phyloP scores from a whole-genome alignment of 2,888 invertebrate genomes.

The Elysia crispata region DNA sequence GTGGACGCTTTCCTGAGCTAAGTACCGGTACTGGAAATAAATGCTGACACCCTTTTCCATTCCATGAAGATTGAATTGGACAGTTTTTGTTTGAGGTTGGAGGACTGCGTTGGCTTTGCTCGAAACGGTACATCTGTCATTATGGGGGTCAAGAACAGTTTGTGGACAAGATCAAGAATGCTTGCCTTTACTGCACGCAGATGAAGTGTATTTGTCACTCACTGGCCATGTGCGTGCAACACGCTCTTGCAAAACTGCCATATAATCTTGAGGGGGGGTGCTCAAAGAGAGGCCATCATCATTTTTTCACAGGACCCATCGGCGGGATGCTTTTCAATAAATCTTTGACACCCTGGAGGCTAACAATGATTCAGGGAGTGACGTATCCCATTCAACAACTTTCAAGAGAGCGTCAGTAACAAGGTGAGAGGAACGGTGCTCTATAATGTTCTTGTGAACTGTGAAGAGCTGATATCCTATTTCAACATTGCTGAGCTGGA shows the following conservation, averaged over 20 bases:
- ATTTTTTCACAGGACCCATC: constrained; percentile 22
- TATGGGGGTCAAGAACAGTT: constrained; percentile 27
- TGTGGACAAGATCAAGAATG: constrained; percentile 36
- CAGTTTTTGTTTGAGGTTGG: constrained; percentile 25
- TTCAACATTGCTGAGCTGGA: constrained; percentile 26
- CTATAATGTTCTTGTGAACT: background rate
- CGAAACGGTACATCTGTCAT: constrained; percentile 29
- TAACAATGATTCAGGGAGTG: background rate
- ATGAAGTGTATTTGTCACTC: constrained; percentile 34
- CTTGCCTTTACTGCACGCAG: constrained; percentile 17
- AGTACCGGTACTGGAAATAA: constrained; percentile 32
- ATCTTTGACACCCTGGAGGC: background rate
- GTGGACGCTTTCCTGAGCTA: constrained; percentile 29
- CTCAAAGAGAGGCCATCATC: constrained; percentile 28
- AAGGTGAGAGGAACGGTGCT: background rate
- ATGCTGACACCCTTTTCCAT: constrained; percentile 34
- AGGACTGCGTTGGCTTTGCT: constrained; percentile 31
- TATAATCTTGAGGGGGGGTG: constrained; percentile 22
- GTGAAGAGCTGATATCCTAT: background rate
- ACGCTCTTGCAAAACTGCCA: constrained; percentile 27
- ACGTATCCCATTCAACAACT: background rate
- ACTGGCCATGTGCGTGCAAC: constrained; percentile 33
- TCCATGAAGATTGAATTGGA: constrained; percentile 33
- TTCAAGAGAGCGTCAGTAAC: background rate
- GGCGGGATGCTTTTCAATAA: constrained; percentile 30